Evolutionary conservation across 2,888 invertebrate genomes (phyloP), one percentile per base, ranked within the genome.

Genomic region (Carterocephalus palaemon): DNA sequence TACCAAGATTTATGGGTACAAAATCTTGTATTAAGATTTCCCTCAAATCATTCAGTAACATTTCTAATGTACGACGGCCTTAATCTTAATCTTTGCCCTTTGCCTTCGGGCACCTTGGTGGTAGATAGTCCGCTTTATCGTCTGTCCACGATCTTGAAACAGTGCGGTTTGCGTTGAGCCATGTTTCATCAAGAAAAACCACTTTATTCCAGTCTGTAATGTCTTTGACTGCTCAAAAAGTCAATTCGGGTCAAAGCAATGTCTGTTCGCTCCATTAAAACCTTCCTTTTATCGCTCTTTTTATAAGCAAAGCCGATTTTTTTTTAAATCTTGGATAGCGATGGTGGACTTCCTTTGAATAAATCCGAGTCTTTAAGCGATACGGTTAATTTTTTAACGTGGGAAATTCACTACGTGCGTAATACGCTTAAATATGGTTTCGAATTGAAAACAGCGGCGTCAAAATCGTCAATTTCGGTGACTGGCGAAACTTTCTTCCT

Each of bases 121-220:
- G 10, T n/a, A 2, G 48, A 48, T n/a, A n/a, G 20, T 48, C 12
- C 23, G 38, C 34, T 9, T 47, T 52, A 32, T 52, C 51, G 26
- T 53, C 47, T 8, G 47, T 53, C 50, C 49, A 53, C 3, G 15
- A 12, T 36, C 40, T 48, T 6, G 9, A 2, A 1, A 56, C 49
- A 7, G 52, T 48, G 31, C 52, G 51, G 38, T 54, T 54, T 9
- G 49, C 46, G 9, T 53, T 51, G 1, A 53, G 42, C 51, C 56
- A 51, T n/a, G 52, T 53, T 34, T 52, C 48, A 37, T 53, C 49
- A 4, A 56, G 6, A 37, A 52, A 54, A 2, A 57, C 45, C n/a
- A 57, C 45, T 20, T 54, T 57, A 7, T 33, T 23, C 53, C 50
- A 55, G 10, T 16, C 31, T 9, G 17, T 12, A 15, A 38, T 38